phyloP scores from a whole-genome alignment of 2,888 invertebrate genomes.

The Leucozona laternaria region DNA sequence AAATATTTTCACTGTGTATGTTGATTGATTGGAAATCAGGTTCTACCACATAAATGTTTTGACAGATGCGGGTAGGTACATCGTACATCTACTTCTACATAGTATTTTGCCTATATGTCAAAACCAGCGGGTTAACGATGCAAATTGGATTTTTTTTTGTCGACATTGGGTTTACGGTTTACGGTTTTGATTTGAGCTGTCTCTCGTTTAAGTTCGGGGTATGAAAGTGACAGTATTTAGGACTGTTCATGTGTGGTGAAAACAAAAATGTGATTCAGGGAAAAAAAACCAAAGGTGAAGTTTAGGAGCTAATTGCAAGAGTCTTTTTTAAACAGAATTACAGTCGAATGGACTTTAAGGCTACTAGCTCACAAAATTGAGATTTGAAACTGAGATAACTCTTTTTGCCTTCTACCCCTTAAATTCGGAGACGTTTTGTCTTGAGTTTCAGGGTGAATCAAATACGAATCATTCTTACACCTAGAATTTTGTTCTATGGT shows the following conservation, averaged over 20 bases:
- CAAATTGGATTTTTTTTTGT: slow-evolving; percentile 13
- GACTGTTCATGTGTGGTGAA: neutral
- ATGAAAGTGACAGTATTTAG: slow-evolving; percentile 5
- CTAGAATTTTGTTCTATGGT: too few relatives aligned
- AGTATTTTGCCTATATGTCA: slow-evolving; percentile 14
- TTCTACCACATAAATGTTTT: slow-evolving; percentile 67
- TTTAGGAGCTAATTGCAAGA: too few relatives aligned
- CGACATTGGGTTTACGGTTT: neutral
- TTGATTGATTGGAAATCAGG: slow-evolving; percentile 69
- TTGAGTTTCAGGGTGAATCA: too few relatives aligned
- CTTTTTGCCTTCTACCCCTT: too few relatives aligned
- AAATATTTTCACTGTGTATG: slow-evolving; percentile 20
- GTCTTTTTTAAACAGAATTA: too few relatives aligned
- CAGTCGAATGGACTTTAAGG: too few relatives aligned
- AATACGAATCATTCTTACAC: too few relatives aligned
- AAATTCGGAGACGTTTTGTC: too few relatives aligned
- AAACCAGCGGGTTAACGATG: slow-evolving; percentile 35
- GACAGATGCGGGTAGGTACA: slow-evolving; percentile 50
- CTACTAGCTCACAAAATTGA: too few relatives aligned
- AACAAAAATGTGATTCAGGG: too few relatives aligned
- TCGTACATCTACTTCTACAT: neutral
- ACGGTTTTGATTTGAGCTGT: neutral
- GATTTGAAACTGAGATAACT: too few relatives aligned
- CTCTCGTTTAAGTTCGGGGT: neutral
- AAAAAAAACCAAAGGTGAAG: too few relatives aligned